Base-by-base conservation (phyloP, 2,888 invertebrate species). In the Oxycera nigricornis region DNA sequence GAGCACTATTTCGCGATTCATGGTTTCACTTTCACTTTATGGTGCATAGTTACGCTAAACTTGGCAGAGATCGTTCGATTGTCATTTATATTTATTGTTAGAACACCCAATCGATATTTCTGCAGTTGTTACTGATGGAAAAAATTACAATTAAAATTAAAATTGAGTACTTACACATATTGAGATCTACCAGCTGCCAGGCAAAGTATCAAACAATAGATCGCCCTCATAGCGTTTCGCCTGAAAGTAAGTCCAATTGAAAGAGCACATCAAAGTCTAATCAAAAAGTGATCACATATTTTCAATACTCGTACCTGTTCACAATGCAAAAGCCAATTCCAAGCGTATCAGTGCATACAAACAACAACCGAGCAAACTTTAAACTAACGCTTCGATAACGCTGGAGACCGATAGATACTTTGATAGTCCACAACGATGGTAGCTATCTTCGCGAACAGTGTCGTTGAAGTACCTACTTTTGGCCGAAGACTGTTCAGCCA, bases 171-270 rank as follows among this genome's bases (percentile, higher is more conserved):
- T n/a, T n/a, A n/a, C n/a, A n/a, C n/a, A n/a, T n/a, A n/a, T n/a
- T n/a, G n/a, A n/a, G n/a, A n/a, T n/a, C n/a, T n/a, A n/a, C n/a
- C n/a, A n/a, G n/a, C 14, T 39, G 14, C 35, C 24, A 65, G 20
- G 24, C 22, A 65, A 3, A 65, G 30, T 35, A 65, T 11, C n/a
- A 65, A n/a, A 11, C 65, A 65, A 11, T 41, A 31, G 35, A 17
- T 30, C 24, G 30, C 35, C 41, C 24, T 65, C 65, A 65, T 65
- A 41, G 65, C 41, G 35, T 39, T 41, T 39, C n/a, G 24, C 6
- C 65, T 65, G 39, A 22, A 65, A 65, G 17, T 50, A 3, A 55
- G 17, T 24, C 20, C 20, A 55, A 3, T 11, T 65, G 22, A 65
- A 65, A 39, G 14, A 11, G 30, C 30, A 6, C 17, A 50, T n/a